Evolutionary conservation across 2,113 vertebrate genomes (phyloP), one percentile per base, ranked within the genome.

Genomic region (Trichomycterus rosablanca): DNA sequence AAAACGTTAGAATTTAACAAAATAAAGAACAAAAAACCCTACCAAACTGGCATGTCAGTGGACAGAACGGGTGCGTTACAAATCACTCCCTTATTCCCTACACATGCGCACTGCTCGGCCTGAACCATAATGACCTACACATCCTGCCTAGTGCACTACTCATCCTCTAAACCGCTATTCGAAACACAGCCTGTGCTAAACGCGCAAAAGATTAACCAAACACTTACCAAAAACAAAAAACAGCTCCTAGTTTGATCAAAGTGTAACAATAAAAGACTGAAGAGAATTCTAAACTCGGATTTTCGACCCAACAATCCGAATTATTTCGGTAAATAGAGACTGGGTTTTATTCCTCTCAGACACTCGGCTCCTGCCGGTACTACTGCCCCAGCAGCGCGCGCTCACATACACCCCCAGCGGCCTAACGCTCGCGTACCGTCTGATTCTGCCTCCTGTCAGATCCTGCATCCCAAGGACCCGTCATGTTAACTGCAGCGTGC

Each of bases 381-480:
- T 30, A 12, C 24, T 30, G 15, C 56, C 40, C 55, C 55, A 44
- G 55, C 55, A 15, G 55, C 55, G 55, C 40, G 24, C 55, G 26
- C 40, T 3, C 37, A 40, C 5, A 44, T n/a, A 26, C 15, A 44
- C 23, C 23, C 39, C 37, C 39, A 44, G 23, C 5, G 6, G 16
- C 42, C 12, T 30, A 58, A 8, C 42, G 19, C 7, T 1, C 40
- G 10, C 32, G 42, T 45, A 12, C 19, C 26, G 4, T 9, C 35
- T 26, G 24, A 56, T 16, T 5, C 14, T 5, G 3, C 22, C n/a
- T 10, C 35, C n/a, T 3, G 1, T 10, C 14, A 26, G 20, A 42
- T 42, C 35, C 53, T 42, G 53, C 52, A 55, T 34, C 52, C 51
- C 32, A 16, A 56, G 35, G 35, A 26, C 53, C 53, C 2, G 0